phyloP scores from a whole-genome alignment of 2,113 vertebrate species.

The Haliaeetus leucogaster region DNA sequence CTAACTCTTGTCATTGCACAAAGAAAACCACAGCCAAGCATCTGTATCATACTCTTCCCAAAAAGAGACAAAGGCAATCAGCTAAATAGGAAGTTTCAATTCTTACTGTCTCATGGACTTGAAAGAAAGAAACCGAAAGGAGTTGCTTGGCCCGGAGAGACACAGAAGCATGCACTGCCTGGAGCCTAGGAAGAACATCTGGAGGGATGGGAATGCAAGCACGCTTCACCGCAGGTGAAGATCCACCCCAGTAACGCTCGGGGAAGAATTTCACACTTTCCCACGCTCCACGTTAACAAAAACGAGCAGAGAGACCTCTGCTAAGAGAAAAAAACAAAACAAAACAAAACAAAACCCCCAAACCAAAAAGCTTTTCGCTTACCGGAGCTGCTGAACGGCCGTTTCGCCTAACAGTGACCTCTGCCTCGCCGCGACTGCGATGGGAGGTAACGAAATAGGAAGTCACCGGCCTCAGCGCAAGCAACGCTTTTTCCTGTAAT shows the following conservation, averaged over 20 bases:
- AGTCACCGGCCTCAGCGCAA: neutral
- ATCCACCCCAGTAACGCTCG: fast-evolving
- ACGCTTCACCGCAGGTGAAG: neutral
- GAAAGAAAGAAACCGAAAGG: neutral
- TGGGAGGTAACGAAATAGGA: neutral
- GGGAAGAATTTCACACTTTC: neutral
- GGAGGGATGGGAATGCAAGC: fast-evolving
- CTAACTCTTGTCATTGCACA: too few relatives aligned
- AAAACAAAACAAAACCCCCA: too few relatives aligned
- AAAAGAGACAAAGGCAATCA: fast-evolving
- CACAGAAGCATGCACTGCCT: fast-evolving
- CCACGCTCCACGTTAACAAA: neutral
- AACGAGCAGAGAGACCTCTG: fast-evolving
- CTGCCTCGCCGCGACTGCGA: neutral
- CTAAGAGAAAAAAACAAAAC: too few relatives aligned
- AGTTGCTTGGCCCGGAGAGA: fast-evolving
- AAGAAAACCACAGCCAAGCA: neutral
- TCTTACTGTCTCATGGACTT: neutral
- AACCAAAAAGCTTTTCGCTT: neutral
- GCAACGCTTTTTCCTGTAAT: neutral
- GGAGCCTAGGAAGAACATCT: fast-evolving
- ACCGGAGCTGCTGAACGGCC: neutral
- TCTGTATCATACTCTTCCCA: fast-evolving
- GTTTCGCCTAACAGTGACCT: fast-evolving
- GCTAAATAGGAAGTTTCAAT: neutral